phyloP scores from a whole-genome alignment of 2,797 vertebrate genomes.

The Neosilurus mollespiculum region DNA sequence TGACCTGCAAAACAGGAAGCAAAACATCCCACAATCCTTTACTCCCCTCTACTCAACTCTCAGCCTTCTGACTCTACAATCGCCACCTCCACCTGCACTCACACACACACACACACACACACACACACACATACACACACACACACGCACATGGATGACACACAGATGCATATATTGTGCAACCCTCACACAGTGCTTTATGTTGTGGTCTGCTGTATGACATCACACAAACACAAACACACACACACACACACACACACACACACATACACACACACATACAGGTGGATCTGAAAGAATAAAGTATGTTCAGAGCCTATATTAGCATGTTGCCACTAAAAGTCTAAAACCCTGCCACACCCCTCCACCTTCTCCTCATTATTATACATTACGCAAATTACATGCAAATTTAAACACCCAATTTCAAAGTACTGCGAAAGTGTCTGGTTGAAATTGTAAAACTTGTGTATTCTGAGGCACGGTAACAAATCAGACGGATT shows the following conservation, averaged over 20 bases:
- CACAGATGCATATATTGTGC: background rate
- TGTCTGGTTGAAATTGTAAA: background rate
- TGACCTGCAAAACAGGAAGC: constrained; percentile 69
- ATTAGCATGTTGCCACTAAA: too few species aligned
- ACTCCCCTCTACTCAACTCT: constrained; percentile 46
- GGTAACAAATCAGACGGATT: too few species aligned
- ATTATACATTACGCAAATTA: background rate
- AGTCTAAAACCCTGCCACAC: too few species aligned
- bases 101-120: constrained; percentile 11
- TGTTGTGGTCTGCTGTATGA: constrained; percentile 21
- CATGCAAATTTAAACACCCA: background rate
- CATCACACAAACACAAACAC: background rate
- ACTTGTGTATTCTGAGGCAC: background rate
- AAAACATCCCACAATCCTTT: constrained; percentile 59
- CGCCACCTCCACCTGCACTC: constrained; percentile 39
- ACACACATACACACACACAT: too few species aligned
- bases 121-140: constrained; percentile 9
- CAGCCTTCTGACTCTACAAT: constrained; percentile 20
- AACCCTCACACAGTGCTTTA: constrained; percentile 5
- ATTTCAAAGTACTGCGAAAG: background rate
- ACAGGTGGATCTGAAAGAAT: too few species aligned
- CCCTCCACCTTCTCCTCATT: background rate
- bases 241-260: too few species aligned
- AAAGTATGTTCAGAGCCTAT: too few species aligned
- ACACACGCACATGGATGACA: background rate